A percentile compares a stretch with the other conserved stretches of the same genome.
phyloP scores from a whole-genome alignment of 2,113 vertebrate species.

The Tautogolabrus adspersus region DNA sequence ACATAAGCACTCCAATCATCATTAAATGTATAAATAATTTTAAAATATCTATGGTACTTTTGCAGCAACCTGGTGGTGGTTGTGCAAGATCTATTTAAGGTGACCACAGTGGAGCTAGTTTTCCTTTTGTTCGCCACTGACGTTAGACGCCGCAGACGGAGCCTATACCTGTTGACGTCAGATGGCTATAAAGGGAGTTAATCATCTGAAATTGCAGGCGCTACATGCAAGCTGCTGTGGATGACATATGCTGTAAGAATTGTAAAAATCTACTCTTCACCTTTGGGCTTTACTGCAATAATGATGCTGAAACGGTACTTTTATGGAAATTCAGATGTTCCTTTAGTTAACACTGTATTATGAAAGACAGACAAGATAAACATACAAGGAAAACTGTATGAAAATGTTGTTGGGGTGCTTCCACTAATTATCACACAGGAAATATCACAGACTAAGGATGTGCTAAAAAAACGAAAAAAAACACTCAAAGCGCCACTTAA shows the following conservation, averaged over 20 bases:
- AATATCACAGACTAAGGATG: too few species aligned
- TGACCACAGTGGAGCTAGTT: conserved; percentile 26
- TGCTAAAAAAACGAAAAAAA: too few species aligned
- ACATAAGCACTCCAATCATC: too few species aligned
- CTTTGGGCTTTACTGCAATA: neutral
- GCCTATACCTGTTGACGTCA: conserved; percentile 33
- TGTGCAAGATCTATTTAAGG: conserved; percentile 36
- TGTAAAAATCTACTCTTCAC: neutral
- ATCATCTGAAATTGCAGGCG: conserved; percentile 18
- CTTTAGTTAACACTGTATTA: too few species aligned
- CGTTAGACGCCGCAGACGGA: conserved; percentile 30
- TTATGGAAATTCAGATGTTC: neutral
- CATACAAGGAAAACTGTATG: neutral
- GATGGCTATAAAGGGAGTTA: conserved; percentile 22
- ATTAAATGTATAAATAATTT: too few species aligned
- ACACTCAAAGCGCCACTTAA: too few species aligned
- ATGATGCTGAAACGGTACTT: conserved; percentile 2
- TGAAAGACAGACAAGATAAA: too few species aligned
- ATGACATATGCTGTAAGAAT: conserved; percentile 22
- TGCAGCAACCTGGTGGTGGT: conserved; percentile 5
- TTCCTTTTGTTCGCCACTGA: neutral
- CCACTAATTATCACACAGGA: too few species aligned
- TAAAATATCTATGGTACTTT: neutral
- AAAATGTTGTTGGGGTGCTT: neutral
- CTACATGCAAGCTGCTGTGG: conserved; percentile 19